Evolutionary conservation across 2,888 invertebrate species (phyloP), one percentile per base, ranked within the genome.

Genomic region (Eulithis prunata): DNA sequence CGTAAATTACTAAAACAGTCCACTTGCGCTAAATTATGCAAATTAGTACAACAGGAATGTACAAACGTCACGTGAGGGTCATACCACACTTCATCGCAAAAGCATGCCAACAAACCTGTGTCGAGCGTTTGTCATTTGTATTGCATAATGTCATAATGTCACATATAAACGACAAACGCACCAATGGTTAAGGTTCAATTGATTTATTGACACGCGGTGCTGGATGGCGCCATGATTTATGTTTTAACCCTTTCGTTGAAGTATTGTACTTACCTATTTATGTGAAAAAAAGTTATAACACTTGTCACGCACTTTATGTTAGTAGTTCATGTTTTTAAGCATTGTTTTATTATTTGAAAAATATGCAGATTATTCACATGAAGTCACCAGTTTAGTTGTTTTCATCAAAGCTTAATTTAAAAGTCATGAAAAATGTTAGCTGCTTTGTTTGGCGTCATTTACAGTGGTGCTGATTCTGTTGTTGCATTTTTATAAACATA

Each of bases 21-120:
- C 64, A 69, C 64, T 72, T 70, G 67, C 64, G 64, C 58, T 70
- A 67, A 72, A 69, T 72, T 66, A 72, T 65, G 70, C 66, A 66
- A 70, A 72, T 72, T 68, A 65, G 57, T 66, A 62, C 57, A 64
- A 67, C 55, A 67, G 43, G 60, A 61, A 68, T 68, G 68, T 57
- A 46, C 54, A 41, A 55, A 62, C 43, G 57, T 58, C 64, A 68
- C 68, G 68, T 51, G n/a, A 68, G 14, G 60, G 51, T 60, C 14
- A 64, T 32, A 55, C 62, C 52, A 59, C 13, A 59, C 43, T 28
- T 43, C 28, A 52, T 52, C 14, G 21, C 57, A 12, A 13, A 6
- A 32, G 28, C n/a, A 52, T 52, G 32, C 32, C 28, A 52, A n/a
- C 1, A 10, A 52, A 12, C 49, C 14, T 14, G 7, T 41, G 41